Conservation (phyloP, 2,797 vertebrate genomes). For the Helostoma temminkii region DNA sequence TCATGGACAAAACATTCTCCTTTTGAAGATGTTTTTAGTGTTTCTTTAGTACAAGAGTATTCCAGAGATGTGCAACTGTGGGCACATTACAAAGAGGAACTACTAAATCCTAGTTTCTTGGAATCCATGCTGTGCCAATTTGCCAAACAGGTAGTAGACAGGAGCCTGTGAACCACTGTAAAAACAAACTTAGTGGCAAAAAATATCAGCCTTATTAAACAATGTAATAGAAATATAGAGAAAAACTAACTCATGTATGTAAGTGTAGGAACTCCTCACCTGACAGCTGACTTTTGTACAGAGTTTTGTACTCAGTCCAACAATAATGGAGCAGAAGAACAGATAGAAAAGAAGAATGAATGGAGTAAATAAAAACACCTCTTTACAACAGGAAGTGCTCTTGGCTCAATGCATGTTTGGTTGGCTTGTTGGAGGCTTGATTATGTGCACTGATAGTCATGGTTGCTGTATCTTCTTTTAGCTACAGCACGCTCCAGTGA, state of each 20-base stretch:
- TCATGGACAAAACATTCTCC: too few relatives aligned
- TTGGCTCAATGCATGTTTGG: neutral
- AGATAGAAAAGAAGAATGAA: neutral
- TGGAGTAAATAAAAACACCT: neutral
- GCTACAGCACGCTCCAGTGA: constrained; percentile 98
- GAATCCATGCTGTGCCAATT: too few relatives aligned
- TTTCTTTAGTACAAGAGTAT: too few relatives aligned
- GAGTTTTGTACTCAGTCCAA: neutral
- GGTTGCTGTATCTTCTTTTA: constrained; percentile 64
- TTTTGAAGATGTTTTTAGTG: too few relatives aligned
- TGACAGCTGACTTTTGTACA: neutral
- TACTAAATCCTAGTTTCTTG: too few relatives aligned
- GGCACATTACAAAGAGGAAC: too few relatives aligned
- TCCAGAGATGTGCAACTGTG: too few relatives aligned
- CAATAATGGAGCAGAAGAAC: neutral
- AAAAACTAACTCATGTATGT: neutral
- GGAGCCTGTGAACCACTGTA: too few relatives aligned
- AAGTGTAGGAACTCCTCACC: neutral
- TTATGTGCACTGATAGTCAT: constrained; percentile 16
- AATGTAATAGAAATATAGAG: neutral
- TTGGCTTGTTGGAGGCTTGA: constrained; percentile 7
- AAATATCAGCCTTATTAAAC: too few relatives aligned
- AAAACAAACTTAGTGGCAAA: constrained; percentile 1
- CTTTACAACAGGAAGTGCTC: neutral
- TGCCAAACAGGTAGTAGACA: too few relatives aligned